phyloP scores from a whole-genome alignment of 2,113 vertebrate species.

The Vicugna pacos region DNA sequence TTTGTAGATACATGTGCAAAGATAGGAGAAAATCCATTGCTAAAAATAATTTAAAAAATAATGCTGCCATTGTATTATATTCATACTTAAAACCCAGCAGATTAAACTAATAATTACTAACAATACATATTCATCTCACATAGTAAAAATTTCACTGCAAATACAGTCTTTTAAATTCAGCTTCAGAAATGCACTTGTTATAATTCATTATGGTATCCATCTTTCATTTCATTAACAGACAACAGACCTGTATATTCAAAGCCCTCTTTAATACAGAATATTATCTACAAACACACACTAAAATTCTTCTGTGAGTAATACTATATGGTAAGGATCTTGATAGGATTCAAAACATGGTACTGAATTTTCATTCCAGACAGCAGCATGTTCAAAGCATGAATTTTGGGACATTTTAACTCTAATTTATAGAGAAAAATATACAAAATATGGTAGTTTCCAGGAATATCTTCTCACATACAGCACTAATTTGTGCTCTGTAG shows the following conservation, averaged over 20 bases:
- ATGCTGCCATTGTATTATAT: neutral
- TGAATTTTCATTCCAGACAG: neutral
- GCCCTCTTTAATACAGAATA: conserved; percentile 65
- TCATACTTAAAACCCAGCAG: neutral
- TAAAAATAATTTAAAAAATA: neutral
- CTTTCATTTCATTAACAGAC: conserved; percentile 65
- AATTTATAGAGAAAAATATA: neutral
- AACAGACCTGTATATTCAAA: conserved; percentile 68
- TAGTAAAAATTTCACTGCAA: neutral
- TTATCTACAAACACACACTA: conserved; percentile 61
- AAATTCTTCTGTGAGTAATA: conserved; percentile 51
- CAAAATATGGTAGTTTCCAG: neutral
- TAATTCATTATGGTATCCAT: conserved; percentile 27
- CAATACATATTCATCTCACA: neutral
- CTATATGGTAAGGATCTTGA: conserved; percentile 13
- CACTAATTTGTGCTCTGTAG: neutral
- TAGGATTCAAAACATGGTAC: conserved; percentile 69
- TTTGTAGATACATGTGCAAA: neutral
- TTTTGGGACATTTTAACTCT: neutral
- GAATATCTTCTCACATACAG: neutral
- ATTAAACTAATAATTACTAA: neutral
- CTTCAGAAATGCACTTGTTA: neutral
- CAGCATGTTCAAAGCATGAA: conserved; percentile 15
- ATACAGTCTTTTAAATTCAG: neutral
- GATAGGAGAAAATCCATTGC: neutral